Percentiles rank a stretch among this genome's conserved stretches.
Evolutionary conservation across 2,888 invertebrate species (phyloP).

Genomic region (Phasia obesa): DNA sequence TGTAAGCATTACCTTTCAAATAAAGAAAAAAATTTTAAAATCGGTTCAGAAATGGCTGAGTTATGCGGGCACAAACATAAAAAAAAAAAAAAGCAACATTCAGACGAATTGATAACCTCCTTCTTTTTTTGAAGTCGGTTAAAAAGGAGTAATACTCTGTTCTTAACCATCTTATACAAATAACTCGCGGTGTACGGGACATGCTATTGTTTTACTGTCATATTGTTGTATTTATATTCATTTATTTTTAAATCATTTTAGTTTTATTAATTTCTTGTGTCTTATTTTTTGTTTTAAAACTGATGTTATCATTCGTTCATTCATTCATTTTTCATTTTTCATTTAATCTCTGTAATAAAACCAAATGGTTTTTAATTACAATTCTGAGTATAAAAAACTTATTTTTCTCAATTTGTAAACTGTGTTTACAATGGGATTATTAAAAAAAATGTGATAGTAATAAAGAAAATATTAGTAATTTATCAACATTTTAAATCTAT

Average conservation of each 20-base stretch:
- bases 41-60: too few species aligned
- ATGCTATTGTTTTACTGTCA: background rate
- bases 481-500: too few species aligned
- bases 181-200: background rate
- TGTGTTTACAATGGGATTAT: background rate
- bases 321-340: conserved; percentile 43
- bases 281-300: conserved; percentile 43
- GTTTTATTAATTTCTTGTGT: conserved; percentile 29
- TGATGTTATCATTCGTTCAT: conserved; percentile 36
- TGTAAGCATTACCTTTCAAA: too few species aligned
- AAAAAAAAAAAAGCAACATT: too few species aligned
- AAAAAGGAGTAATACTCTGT: too few species aligned
- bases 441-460: background rate
- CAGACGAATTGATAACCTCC: too few species aligned
- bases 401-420: conserved; percentile 8
- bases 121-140: too few species aligned
- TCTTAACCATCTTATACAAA: background rate
- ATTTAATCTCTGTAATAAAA: conserved; percentile 50
- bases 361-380: conserved; percentile 61
- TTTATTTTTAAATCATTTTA: conserved; percentile 19
- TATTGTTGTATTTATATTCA: conserved; percentile 1
- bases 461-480: too few species aligned
- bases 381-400: conserved; percentile 15
- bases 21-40: too few species aligned
- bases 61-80: too few species aligned